Evolutionary conservation across 1,140 invertebrate species (phyloP).

Genomic region (Mya arenaria): DNA sequence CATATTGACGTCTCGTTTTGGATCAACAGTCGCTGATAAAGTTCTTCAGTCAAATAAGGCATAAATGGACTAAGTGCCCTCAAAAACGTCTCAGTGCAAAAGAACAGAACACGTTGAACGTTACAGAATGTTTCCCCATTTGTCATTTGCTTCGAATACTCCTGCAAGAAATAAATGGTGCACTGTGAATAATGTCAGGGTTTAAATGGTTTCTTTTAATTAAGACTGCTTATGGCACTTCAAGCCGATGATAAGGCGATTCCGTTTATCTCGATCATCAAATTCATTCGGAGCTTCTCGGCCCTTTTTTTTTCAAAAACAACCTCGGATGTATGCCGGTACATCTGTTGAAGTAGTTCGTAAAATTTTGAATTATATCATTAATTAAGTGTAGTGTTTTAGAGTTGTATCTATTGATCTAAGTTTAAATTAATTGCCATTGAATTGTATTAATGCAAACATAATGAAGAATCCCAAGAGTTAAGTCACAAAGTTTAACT

Average conservation of each 20-base stretch:
- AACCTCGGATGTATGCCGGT: neutral
- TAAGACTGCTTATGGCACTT: neutral
- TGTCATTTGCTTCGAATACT: slow-evolving; percentile 85
- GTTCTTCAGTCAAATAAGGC: slow-evolving; percentile 78
- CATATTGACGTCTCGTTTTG: slow-evolving; percentile 58
- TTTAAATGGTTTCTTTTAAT: neutral
- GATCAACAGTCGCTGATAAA: slow-evolving; percentile 72
- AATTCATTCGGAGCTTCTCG: neutral
- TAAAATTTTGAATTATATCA: too few species aligned
- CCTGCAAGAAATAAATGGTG: slow-evolving; percentile 79
- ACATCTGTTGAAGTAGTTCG: too few species aligned
- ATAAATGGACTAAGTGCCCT: slow-evolving; percentile 75
- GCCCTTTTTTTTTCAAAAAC: neutral
- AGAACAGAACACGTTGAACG: slow-evolving; percentile 63
- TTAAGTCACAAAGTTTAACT: too few species aligned
- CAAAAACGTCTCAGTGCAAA: slow-evolving; percentile 68
- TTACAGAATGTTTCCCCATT: slow-evolving; percentile 83
- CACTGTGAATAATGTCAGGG: neutral
- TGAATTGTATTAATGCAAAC: too few species aligned
- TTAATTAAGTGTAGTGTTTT: too few species aligned
- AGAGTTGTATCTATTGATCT: too few species aligned
- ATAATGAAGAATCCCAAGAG: too few species aligned
- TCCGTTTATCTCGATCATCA: neutral
- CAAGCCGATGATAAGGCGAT: neutral
- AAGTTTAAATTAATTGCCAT: too few species aligned